Base-by-base conservation (phyloP, 2,113 vertebrate species). In the Cairina moschata region DNA sequence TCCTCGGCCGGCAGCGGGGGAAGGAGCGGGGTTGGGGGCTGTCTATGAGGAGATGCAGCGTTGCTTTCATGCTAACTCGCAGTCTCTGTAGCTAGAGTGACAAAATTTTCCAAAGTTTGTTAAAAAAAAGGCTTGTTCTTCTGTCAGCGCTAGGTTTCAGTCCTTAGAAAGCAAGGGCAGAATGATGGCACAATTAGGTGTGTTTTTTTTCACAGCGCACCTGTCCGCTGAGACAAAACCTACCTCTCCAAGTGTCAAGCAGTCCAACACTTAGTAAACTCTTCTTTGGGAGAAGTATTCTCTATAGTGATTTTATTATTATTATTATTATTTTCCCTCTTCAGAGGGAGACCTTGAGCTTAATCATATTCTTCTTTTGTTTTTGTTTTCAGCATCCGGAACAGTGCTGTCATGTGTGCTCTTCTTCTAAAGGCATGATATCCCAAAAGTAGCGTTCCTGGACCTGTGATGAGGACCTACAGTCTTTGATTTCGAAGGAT, bases 1-100 rank as follows among this genome's bases (percentile, higher is more conserved):
- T 3, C 10, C 22, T 17, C 0, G 50, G 68, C 17, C 5, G 2
- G 50, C 22, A 26, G 23, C 50, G 25, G 22, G 15, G 34, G 23
- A 23, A 17, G 15, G 60, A 13, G 52, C 9, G 1, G 32, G 28
- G 0, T 0, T 54, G 38, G 38, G 8, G 68, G 9, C 15, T 0
- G 8, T 6, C 12, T 25, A 15, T 32, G 48, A 28, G 75, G 46
- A 82, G 29, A 17, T 26, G 26, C 26, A 2, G 26, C 0, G 22
- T 29, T 26, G 2, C 40, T 58, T 44, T 11, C 11, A n/a, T 6
- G 13, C 56, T 29, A 29, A 40, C 8, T 0, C 4, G 44, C 4
- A 0, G 22, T 11, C 20, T 63, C 36, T 23, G 38, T 42, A 4
- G 54, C 23, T 44, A 44, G 13, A 20, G 17, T 5, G 59, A 2